These are phyloP conservation scores for Vireo altiloquus DNA, from an alignment of 2,113 vertebrate genomes.

Conservation along the genomic window DNA sequence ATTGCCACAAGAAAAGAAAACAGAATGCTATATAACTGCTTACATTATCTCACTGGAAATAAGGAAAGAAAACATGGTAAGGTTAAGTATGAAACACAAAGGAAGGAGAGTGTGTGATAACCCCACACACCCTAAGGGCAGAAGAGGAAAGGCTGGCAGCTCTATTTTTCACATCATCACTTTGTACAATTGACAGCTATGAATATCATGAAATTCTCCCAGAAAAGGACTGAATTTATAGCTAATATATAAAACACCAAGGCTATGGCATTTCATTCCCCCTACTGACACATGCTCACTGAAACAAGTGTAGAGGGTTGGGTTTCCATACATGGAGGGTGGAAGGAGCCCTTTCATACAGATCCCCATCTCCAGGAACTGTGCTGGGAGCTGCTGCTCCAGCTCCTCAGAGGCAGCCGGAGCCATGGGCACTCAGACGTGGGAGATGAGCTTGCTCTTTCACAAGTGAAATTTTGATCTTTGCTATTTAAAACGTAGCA, in stretches of 20 bases:
- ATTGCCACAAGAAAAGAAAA: slow-evolving; percentile 1
- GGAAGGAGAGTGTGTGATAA: neutral
- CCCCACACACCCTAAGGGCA: neutral
- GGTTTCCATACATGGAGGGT: neutral
- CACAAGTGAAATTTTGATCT: neutral
- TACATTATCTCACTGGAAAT: neutral
- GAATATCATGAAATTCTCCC: neutral
- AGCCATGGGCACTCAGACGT: neutral
- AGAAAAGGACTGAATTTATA: neutral
- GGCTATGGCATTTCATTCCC: neutral
- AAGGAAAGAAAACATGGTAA: neutral
- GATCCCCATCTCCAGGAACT: neutral
- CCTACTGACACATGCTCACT: neutral
- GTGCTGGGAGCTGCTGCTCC: neutral
- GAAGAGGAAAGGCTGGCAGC: neutral
- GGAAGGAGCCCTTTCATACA: neutral
- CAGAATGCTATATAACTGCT: neutral
- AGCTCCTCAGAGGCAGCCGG: neutral
- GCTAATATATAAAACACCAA: neutral
- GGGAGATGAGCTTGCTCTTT: neutral
- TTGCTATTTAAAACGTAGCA: neutral
- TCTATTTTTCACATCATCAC: neutral
- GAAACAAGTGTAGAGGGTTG: neutral
- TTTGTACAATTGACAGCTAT: neutral
- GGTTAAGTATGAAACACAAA: neutral